Evolutionary conservation across 2,888 invertebrate genomes (phyloP).

Genomic region (Oxyteleia sp.): DNA sequence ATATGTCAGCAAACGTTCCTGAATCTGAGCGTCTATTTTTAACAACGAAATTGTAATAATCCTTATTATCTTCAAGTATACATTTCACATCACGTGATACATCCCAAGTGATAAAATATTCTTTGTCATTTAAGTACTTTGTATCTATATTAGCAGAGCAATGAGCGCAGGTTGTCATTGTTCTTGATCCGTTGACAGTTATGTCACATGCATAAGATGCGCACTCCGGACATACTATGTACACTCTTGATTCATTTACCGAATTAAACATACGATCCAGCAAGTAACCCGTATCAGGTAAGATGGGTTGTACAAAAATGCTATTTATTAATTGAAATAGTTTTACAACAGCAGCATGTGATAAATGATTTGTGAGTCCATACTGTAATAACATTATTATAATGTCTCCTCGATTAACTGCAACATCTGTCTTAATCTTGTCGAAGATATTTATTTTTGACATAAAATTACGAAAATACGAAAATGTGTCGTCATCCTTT

Average conservation of each 20-base stretch:
- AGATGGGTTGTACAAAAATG: not conserved
- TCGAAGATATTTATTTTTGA: not conserved
- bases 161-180: not conserved
- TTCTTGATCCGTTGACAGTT: not conserved
- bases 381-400: not conserved
- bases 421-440: not conserved
- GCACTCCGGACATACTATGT: not conserved
- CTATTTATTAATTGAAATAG: not conserved
- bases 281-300: not conserved
- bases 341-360: not conserved
- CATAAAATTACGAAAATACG: not conserved
- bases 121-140: slow-evolving; percentile 8
- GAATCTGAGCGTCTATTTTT: not conserved
- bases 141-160: not conserved
- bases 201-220: not conserved
- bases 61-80: slow-evolving; percentile 14
- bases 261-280: not conserved
- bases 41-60: slow-evolving; percentile 22
- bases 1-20: slow-evolving; percentile 11
- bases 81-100: slow-evolving; percentile 11
- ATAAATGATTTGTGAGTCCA: not conserved
- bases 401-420: slow-evolving; percentile 3
- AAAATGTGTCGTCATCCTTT: not conserved
- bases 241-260: not conserved
- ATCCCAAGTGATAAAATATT: slow-evolving; percentile 23